Evolutionary conservation across 2,888 invertebrate genomes (phyloP).

Genomic region (Ochropacha duplaris): DNA sequence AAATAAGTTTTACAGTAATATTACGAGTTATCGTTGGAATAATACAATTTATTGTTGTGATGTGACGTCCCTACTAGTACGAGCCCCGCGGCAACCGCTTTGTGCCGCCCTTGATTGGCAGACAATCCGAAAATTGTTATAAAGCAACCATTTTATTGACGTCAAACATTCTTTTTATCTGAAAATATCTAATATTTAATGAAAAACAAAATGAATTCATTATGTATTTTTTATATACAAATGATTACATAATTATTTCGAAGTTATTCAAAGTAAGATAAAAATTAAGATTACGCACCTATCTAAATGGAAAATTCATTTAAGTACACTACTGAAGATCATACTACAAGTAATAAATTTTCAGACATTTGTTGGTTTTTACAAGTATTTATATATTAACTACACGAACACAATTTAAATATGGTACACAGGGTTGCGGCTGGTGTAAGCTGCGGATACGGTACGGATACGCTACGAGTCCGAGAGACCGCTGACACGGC

Average conservation of each 20-base stretch:
- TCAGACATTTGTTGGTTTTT: neutral
- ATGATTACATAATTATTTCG: too few species aligned
- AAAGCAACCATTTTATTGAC: conserved; percentile 40
- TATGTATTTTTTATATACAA: too few species aligned
- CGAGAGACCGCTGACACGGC: conserved; percentile 66
- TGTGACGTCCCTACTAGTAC: conserved; percentile 9
- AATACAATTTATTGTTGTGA: conserved; percentile 6
- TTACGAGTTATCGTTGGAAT: neutral
- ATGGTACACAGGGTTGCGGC: conserved; percentile 13
- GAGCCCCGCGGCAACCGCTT: conserved; percentile 41
- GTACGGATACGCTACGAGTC: conserved; percentile 45
- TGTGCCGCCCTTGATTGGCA: conserved; percentile 55
- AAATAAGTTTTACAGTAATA: conserved; percentile 1
- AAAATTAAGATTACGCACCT: too few species aligned
- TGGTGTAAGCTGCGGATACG: conserved; percentile 14
- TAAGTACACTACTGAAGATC: too few species aligned
- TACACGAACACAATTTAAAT: conserved; percentile 30
- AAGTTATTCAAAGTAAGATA: too few species aligned
- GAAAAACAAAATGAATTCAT: conserved; percentile 18
- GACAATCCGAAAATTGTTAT: conserved; percentile 50
- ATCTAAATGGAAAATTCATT: too few species aligned
- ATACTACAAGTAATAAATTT: neutral
- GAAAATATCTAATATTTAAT: conserved; percentile 18
- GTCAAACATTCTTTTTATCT: conserved; percentile 28
- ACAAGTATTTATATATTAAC: neutral